phyloP scores from a whole-genome alignment of 2,113 vertebrate genomes.

The Baryphthengus martii region DNA sequence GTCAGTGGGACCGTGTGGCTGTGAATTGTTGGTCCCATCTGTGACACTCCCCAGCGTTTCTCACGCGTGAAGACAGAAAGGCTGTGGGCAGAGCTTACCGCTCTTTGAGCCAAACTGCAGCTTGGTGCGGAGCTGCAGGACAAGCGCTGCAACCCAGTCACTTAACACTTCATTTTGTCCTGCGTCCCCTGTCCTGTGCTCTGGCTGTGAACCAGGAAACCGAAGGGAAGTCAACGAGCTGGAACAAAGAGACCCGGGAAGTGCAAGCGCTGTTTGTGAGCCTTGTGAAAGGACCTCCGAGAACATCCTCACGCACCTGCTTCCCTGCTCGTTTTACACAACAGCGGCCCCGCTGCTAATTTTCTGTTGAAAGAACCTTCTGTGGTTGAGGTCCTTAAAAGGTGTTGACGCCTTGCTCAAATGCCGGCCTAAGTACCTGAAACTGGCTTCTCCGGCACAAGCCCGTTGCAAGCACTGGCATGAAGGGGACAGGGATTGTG shows the following conservation, averaged over 20 bases:
- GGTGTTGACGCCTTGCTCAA: not conserved
- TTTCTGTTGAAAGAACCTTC: constrained; percentile 35
- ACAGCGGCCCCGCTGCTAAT: not conserved
- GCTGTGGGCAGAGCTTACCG: not conserved
- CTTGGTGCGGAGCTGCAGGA: not conserved
- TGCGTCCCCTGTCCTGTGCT: constrained; percentile 43
- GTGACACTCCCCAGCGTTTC: not conserved
- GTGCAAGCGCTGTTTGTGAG: not conserved
- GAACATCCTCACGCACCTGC: constrained; percentile 57
- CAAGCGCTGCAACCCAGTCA: constrained; percentile 36
- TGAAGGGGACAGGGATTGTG: not conserved
- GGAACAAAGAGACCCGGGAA: constrained; percentile 17
- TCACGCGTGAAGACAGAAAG: not conserved
- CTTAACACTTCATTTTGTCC: constrained; percentile 69
- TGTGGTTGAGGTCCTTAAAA: not conserved
- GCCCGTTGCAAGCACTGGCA: not conserved
- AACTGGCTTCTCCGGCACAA: not conserved
- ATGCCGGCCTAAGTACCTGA: not conserved
- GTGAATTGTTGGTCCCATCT: not conserved
- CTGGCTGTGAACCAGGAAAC: constrained; percentile 70
- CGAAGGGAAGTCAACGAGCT: constrained; percentile 16
- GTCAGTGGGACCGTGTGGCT: not conserved
- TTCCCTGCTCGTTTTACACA: constrained; percentile 62
- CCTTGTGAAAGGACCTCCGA: not conserved
- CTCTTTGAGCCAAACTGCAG: not conserved